Conservation (phyloP, 2,888 invertebrate species). For the Caenorhabditis japonica region DNA sequence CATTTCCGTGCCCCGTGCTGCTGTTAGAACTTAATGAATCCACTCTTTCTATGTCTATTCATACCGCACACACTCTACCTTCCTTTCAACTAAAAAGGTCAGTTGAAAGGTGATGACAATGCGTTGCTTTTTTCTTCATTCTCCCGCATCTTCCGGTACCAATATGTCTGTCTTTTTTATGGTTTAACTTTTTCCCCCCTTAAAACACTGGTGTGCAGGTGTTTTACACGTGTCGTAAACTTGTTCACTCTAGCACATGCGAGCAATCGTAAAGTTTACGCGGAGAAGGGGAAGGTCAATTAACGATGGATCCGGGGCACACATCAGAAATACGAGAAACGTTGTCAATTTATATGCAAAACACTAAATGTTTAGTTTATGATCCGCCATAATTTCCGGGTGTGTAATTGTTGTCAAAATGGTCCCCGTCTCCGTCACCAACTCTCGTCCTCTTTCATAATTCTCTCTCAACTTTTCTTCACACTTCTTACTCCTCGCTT, state of each 20-base stretch:
- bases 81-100: constrained; percentile 34
- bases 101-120: constrained; percentile 21
- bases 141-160: constrained; percentile 49
- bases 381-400: no score
- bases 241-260: constrained; percentile 8
- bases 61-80: constrained; percentile 1
- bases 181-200: constrained; percentile 9
- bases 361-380: constrained; percentile 25
- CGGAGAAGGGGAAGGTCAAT: constrained; percentile 15
- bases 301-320: constrained; percentile 16
- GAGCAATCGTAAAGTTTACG: constrained; percentile 29
- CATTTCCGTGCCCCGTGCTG: constrained; percentile 44
- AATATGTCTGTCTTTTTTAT: constrained; percentile 3
- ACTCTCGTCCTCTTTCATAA: no score
- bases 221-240: constrained; percentile 17
- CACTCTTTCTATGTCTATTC: constrained; percentile 8
- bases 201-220: no score
- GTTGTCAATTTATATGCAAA: constrained; percentile 48
- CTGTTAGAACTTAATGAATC: constrained; percentile 37
- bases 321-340: constrained; percentile 32
- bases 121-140: constrained; percentile 19
- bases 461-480: no score
- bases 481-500: no score
- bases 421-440: no score
- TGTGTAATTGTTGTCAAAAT: no score